These are phyloP conservation scores for Silurus asotus DNA, from an alignment of 2,113 vertebrate genomes.

Conservation along the genomic window DNA sequence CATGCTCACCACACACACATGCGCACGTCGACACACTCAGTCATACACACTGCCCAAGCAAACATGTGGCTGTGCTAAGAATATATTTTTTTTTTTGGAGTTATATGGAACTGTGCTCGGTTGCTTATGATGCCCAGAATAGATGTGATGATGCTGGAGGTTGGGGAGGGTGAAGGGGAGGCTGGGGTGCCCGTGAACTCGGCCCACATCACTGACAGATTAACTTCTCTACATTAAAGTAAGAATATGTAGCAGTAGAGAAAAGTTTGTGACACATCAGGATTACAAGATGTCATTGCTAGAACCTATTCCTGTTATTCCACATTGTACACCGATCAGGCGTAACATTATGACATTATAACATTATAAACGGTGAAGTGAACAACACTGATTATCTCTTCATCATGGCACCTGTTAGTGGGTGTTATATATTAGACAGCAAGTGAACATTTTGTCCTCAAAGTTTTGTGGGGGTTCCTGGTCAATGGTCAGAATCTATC, in stretches of 20 bases:
- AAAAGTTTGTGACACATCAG: neutral
- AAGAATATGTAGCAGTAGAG: neutral
- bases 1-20: conserved; percentile 48
- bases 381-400: no score
- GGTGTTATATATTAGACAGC: no score
- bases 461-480: no score
- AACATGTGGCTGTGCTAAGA: conserved; percentile 59
- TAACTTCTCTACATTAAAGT: conserved; percentile 2
- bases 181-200: conserved; percentile 12
- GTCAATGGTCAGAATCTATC: no score
- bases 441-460: no score
- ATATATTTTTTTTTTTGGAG: conserved; percentile 41
- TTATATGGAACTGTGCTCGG: conserved; percentile 38
- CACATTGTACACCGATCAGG: no score
- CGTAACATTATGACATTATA: no score
- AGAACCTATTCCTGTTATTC: no score
- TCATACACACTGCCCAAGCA: conserved; percentile 51
- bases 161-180: neutral
- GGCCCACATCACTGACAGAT: conserved; percentile 29
- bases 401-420: no score
- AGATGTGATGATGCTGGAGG: conserved; percentile 34
- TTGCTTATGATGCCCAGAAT: conserved; percentile 40
- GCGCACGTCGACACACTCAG: conserved; percentile 27
- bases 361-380: no score
- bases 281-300: neutral